Base-by-base conservation (phyloP, 2,113 vertebrate genomes). In the Gopherus evgoodei region DNA sequence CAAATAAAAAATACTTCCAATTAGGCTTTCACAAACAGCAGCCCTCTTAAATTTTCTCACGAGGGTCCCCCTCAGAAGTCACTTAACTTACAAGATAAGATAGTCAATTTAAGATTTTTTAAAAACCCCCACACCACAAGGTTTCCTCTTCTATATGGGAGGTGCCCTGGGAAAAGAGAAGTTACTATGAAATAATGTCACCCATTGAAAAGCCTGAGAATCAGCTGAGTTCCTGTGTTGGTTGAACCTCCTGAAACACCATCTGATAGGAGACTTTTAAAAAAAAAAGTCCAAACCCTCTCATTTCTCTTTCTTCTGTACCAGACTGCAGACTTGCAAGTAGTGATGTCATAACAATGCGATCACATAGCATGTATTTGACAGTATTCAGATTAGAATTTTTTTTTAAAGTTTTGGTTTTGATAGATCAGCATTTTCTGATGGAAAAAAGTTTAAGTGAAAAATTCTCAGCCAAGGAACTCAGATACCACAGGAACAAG, bases 61-160 rank as follows among this genome's bases (percentile, higher is more conserved):
- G 29, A 35, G 16, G 89, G 90, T 89, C 54, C 3, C 17, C 62
- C 52, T 90, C 89, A 88, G 69, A 91, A 94, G 82, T 80, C 29
- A 82, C n/a, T 91, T 80, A 50, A 59, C 4, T 5, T 93, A 87
- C 81, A 88, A 88, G 76, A 72, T 90, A 89, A 53, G 5, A 86
- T 16, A 56, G 54, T 81, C 81, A 25, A 56, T 86, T 88, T 89
- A 62, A 42, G 89, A 90, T 49, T 49, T 44, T 6, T 44, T 44
- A 35, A 94, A 84, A 31, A n/a, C 42, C 12, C 93, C 69, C 80
- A 38, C 29, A 69, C 56, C 90, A 87, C 8, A 4, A 83, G 85
- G 81, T 35, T 27, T 96, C 93, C 87, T 76, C 54, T 94, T 94
- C 93, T 22, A 75, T 93, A 88, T 95, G 84, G 86, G 7, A 79